Conservation (phyloP, 2,113 vertebrate genomes). For the Mirza zaza region DNA sequence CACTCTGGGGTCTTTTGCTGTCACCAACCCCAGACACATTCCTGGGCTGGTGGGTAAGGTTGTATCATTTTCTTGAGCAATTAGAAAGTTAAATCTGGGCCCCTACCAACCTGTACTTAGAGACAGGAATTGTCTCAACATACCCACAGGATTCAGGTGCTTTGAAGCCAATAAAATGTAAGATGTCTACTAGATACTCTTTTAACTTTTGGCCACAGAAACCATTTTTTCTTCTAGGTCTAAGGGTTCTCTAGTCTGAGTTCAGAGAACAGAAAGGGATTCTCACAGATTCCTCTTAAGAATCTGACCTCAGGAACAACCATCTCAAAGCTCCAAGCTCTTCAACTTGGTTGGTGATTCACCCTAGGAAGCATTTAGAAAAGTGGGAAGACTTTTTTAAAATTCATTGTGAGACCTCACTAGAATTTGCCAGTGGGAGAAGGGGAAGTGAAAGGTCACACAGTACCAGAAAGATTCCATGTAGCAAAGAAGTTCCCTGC, state of each 20-base stretch:
- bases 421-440: not conserved
- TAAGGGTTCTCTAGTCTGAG: not conserved
- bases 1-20: not conserved
- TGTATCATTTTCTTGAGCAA: not conserved
- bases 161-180: not conserved
- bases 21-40: not conserved
- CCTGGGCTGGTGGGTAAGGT: not conserved
- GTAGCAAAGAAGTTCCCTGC: rapidly evolving
- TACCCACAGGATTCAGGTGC: not conserved
- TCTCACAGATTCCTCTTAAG: not conserved
- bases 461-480: not conserved
- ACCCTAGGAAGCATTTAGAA: not conserved
- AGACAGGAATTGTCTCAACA: not conserved
- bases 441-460: not conserved
- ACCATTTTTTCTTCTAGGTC: not conserved
- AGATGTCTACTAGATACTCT: not conserved
- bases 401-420: not conserved
- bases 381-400: not conserved
- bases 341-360: not conserved
- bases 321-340: not conserved
- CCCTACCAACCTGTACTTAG: not conserved
- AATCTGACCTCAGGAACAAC: not conserved
- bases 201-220: not conserved
- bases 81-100: not conserved
- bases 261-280: not conserved